A percentile compares a stretch with the other conserved stretches of the same genome.
These are phyloP conservation scores for Beris chalybata DNA, from an alignment of 2,888 invertebrate genomes.

Conservation along the genomic window DNA sequence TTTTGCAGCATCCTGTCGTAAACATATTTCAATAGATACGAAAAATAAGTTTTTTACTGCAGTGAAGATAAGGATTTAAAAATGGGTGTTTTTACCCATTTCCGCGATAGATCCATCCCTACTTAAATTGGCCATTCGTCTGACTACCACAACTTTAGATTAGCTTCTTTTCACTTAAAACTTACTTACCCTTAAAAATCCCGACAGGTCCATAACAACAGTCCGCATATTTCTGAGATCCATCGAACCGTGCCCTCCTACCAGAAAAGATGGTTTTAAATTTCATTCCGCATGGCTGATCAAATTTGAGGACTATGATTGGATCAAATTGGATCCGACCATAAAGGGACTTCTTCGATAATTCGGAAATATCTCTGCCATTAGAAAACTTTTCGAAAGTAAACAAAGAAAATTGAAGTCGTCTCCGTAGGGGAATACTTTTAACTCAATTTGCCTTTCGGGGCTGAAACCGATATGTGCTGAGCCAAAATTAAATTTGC, in stretches of 20 bases:
- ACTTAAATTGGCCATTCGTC: no score
- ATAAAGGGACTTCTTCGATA: conserved; percentile 31
- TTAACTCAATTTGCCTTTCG: conserved; percentile 35
- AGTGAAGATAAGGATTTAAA: no score
- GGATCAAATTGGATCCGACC: conserved; percentile 36
- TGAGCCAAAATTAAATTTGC: conserved; percentile 36
- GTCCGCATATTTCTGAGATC: background rate
- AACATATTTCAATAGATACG: conserved; percentile 35
- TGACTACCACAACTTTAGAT: no score
- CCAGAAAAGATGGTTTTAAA: conserved; percentile 38
- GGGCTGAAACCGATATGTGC: conserved; percentile 34
- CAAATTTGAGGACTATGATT: conserved; percentile 39
- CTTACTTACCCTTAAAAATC: background rate
- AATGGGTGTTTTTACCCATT: no score
- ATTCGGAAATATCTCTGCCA: conserved; percentile 34
- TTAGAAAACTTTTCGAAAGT: conserved; percentile 36
- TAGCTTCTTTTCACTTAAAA: background rate
- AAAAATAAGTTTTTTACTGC: conserved; percentile 27
- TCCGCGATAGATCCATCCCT: no score
- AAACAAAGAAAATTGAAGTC: conserved; percentile 38
- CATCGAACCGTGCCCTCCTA: conserved; percentile 9
- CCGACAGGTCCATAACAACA: no score
- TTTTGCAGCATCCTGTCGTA: conserved; percentile 30
- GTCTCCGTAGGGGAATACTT: conserved; percentile 24
- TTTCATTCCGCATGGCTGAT: conserved; percentile 39